phyloP scores from a whole-genome alignment of 1,140 invertebrate species.

The Heliothis virescens region DNA sequence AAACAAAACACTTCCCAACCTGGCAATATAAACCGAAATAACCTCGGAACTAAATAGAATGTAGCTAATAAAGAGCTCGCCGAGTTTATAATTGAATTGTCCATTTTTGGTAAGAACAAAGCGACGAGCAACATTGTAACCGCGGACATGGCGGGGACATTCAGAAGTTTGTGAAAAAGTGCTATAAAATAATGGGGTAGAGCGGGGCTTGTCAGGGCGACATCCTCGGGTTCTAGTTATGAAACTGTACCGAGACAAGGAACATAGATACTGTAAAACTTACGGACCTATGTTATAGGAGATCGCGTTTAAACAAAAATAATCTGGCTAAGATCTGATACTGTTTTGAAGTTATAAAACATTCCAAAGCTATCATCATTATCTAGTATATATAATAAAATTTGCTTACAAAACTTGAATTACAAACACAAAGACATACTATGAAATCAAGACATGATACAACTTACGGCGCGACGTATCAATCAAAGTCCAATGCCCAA shows the following conservation, averaged over 20 bases:
- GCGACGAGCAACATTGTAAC: background rate
- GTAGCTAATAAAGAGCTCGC: background rate
- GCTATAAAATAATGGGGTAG: conserved; percentile 56
- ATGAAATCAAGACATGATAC: too few relatives aligned
- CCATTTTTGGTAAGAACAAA: conserved; percentile 31
- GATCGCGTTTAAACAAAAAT: background rate
- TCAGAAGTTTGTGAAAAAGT: conserved; percentile 57
- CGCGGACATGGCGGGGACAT: conserved; percentile 18
- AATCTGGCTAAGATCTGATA: background rate
- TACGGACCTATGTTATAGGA: background rate
- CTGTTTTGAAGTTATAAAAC: too few relatives aligned
- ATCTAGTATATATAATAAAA: too few relatives aligned
- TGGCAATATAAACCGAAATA: background rate
- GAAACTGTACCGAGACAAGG: conserved; percentile 61
- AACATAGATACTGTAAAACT: conserved; percentile 55
- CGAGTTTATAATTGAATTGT: conserved; percentile 12
- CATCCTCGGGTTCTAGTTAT: conserved; percentile 62
- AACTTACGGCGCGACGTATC: too few relatives aligned
- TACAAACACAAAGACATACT: too few relatives aligned
- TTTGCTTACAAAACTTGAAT: too few relatives aligned
- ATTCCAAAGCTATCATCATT: too few relatives aligned
- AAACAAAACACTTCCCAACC: background rate
- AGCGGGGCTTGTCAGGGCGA: conserved; percentile 57
- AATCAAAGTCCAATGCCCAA: too few relatives aligned
- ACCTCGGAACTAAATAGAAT: background rate